Base-by-base conservation (phyloP, 2,797 vertebrate species). In the Ptychadena robeensis region DNA sequence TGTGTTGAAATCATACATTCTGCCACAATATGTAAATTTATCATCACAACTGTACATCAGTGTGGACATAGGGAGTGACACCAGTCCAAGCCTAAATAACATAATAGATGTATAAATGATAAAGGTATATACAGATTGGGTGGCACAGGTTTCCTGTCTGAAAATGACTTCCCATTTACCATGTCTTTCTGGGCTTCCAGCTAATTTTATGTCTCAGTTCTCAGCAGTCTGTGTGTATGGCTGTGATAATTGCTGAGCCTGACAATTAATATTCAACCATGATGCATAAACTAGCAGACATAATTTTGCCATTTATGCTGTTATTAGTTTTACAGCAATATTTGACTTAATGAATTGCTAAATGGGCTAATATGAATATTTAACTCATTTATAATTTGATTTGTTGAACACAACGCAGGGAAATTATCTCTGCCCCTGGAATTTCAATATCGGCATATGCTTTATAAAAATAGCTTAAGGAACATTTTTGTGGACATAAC, bases 341-440 rank as follows among this genome's bases (percentile, higher is more conserved):
- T 27, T 37, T 79, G 68, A 72, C 75, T 79, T 83, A 83, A 83
- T 83, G 69, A 83, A 79, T 83, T 79, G 66, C 32, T 79, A 79
- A 79, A 83, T 79, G 44, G 67, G 69, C 69, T 79, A 67, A 83
- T 79, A 79, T 83, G 75, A 83, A 83, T 83, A 83, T 79, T 79
- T 73, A 79, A 83, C 82, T 79, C 59, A 83, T 79, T 83, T 83
- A 66, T 59, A 79, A 79, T 79, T 73, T 83, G 65, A 82, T 78
- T 78, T 71, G 31, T 53, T 83, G 44, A 79, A 73, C 82, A 83
- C 82, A 79, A 83, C 65, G 38, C 65, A 83, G 25, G 27, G 6
- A 68, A 32, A 83, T 79, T 30, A 73, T 83, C 75, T 73, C 34
- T 83, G 82, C 75, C 65, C 5, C 65, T 59, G 61, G 61, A 79